Base-by-base conservation (phyloP, 2,888 invertebrate species). In the Cryptophagus acutangulus region DNA sequence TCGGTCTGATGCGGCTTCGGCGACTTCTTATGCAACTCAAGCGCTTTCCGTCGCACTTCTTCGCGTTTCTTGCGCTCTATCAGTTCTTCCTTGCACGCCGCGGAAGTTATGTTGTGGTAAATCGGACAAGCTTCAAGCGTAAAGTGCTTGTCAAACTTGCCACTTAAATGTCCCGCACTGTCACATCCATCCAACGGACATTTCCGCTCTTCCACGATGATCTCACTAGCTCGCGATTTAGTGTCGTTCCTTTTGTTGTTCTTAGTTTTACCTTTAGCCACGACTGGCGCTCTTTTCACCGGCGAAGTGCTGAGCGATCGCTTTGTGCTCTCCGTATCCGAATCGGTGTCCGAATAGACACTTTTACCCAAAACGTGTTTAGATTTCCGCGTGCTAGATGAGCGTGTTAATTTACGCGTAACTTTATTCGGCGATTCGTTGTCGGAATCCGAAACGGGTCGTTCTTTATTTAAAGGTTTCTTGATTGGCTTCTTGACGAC, bases 101-200 rank as follows among this genome's bases (percentile, higher is more conserved):
- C 82, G 79, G 81, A 77, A 5, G 84, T 81, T 52, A 82, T 81
- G 69, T 94, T 92, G 71, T 95, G 95, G 72, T 87, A 96, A 38
- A 83, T 64, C 1, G 95, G 95, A 61, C 96, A 96, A 14, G 91
- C 90, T 66, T 92, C 89, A 45, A 88, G 76, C 1, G 92, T 87
- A 66, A 92, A 90, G 71, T 96, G 96, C 16, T 77, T 78, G 2
- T 82, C 79, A 46, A 81, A 75, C 59, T 81, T 79, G 8, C 93
- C 93, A 45, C 88, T 85, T 3, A 93, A 72, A 71, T 93, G 92
- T 33, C 93, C 94, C 1, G 76, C 74, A 1, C 93, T 93, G 63
- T 93, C 88, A 63, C 94, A 95, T 38, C 87, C 86, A 36, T 89
- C 83, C 6, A 94, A 76, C 0, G 92, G 92, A 67, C 94, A 93